Conservation (phyloP, 2,797 vertebrate species). For the Leptatherina wallacei region DNA sequence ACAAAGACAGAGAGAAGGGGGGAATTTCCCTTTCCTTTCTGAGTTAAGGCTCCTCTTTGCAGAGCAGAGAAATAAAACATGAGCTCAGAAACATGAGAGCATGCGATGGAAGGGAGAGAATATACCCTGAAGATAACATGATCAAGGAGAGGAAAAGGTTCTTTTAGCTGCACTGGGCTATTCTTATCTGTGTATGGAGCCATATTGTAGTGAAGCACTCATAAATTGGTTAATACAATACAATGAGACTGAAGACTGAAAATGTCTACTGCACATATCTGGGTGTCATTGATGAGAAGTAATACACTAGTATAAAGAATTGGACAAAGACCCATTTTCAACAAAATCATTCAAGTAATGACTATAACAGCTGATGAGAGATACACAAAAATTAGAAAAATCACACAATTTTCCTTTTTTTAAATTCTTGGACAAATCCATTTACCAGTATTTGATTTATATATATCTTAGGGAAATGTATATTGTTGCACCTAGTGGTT, state of each 20-base stretch:
- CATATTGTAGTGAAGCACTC: slow-evolving; percentile 46
- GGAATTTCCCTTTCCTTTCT: slow-evolving; percentile 46
- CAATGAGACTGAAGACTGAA: slow-evolving; percentile 19
- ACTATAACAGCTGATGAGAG: neutral
- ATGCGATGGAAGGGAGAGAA: slow-evolving; percentile 64
- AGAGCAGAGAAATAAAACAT: slow-evolving; percentile 62
- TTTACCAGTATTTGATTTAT: too few species aligned
- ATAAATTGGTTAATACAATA: slow-evolving; percentile 45
- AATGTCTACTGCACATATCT: slow-evolving; percentile 31
- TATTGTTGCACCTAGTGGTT: too few species aligned
- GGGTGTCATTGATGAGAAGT: slow-evolving; percentile 12
- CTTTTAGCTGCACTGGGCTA: slow-evolving; percentile 40
- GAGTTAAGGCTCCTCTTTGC: slow-evolving; percentile 29
- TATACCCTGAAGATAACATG: slow-evolving; percentile 63
- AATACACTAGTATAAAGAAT: too few species aligned
- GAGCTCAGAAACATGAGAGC: slow-evolving; percentile 65
- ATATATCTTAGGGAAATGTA: too few species aligned
- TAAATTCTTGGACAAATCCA: neutral
- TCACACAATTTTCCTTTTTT: neutral
- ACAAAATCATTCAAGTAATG: neutral
- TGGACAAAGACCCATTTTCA: neutral
- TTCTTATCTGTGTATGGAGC: slow-evolving; percentile 57
- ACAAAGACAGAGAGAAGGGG: slow-evolving; percentile 39
- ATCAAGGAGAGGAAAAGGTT: slow-evolving; percentile 60
- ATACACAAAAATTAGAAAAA: neutral